A percentile compares a stretch with the other conserved stretches of the same genome.
These are phyloP conservation scores for Drosophila hamatofila DNA, from an alignment of 2,888 invertebrate species.

Conservation along the genomic window DNA sequence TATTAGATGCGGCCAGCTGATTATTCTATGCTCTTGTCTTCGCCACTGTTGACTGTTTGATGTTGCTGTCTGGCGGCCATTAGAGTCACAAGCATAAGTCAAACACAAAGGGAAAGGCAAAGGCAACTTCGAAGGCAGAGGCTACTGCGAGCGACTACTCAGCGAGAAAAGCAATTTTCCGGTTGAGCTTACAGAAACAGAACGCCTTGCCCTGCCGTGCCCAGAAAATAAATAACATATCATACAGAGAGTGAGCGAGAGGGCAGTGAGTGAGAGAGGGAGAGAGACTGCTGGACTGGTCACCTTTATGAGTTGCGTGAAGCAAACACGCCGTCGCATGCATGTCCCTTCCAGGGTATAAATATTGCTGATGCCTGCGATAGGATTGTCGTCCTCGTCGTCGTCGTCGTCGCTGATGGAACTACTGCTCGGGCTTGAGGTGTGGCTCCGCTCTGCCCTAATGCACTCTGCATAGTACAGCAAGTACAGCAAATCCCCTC, in stretches of 20 bases:
- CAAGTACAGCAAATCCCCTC: conserved; percentile 3
- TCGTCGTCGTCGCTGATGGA: conserved; percentile 14
- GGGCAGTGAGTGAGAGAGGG: background rate
- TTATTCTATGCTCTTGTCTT: conserved; percentile 2
- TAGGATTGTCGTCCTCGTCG: conserved; percentile 2
- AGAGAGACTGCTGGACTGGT: conserved; percentile 59
- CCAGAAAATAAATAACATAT: conserved; percentile 76
- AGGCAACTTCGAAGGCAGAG: background rate
- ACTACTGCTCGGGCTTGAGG: background rate
- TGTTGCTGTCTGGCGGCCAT: conserved; percentile 40
- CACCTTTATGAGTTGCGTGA: conserved; percentile 69
- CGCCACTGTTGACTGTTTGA: conserved; percentile 35
- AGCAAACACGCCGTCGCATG: conserved; percentile 25
- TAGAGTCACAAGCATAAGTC: conserved; percentile 44
- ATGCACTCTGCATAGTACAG: background rate
- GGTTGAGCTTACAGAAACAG: conserved; percentile 73
- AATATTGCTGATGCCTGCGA: conserved; percentile 1
- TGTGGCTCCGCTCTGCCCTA: background rate
- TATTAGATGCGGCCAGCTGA: background rate
- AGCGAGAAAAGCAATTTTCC: conserved; percentile 79
- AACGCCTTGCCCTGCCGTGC: conserved; percentile 42
- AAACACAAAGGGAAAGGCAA: conserved; percentile 31
- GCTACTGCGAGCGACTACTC: conserved; percentile 36
- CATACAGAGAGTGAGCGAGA: conserved; percentile 32
- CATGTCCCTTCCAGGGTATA: background rate